phyloP scores from a whole-genome alignment of 2,797 vertebrate genomes.

The Xerus rutilus region DNA sequence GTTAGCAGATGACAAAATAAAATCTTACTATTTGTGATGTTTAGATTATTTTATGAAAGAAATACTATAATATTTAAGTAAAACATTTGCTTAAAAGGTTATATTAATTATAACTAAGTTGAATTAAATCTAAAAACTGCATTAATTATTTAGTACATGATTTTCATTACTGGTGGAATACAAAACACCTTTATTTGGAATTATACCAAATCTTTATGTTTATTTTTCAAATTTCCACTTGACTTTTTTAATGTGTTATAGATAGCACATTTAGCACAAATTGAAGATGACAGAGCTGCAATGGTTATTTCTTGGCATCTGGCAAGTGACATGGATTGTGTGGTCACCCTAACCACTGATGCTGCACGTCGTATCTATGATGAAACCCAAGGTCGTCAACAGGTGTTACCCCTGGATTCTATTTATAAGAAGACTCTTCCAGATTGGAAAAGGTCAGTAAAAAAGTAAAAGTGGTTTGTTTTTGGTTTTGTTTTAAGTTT shows the following conservation, averaged over 20 bases:
- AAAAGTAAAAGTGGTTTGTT: background rate
- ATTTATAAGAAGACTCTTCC: slow-evolving; percentile 88
- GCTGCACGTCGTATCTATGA: slow-evolving; percentile 91
- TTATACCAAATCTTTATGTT: background rate
- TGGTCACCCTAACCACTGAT: slow-evolving; percentile 92
- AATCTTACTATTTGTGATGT: background rate
- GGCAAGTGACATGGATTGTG: slow-evolving; percentile 95
- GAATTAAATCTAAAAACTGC: slow-evolving; percentile 33
- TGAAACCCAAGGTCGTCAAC: slow-evolving; percentile 91
- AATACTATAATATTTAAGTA: background rate
- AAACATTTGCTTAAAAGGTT: slow-evolving; percentile 2
- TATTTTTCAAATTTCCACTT: slow-evolving; percentile 35
- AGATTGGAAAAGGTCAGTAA: slow-evolving; percentile 90
- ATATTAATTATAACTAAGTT: slow-evolving; percentile 16
- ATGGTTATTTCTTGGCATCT: slow-evolving; percentile 96
- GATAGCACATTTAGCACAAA: slow-evolving; percentile 94
- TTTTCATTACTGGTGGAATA: background rate
- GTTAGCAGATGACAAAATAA: slow-evolving; percentile 26
- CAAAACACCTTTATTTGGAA: too few species aligned
- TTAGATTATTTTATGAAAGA: slow-evolving; percentile 58
- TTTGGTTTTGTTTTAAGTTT: background rate
- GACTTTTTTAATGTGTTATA: slow-evolving; percentile 82
- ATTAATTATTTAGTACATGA: background rate
- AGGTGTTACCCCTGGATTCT: slow-evolving; percentile 94
- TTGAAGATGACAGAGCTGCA: slow-evolving; percentile 92